These are phyloP conservation scores for Alcedo quadribrachys DNA, from an alignment of 2,797 vertebrate species.

Conservation along the genomic window DNA sequence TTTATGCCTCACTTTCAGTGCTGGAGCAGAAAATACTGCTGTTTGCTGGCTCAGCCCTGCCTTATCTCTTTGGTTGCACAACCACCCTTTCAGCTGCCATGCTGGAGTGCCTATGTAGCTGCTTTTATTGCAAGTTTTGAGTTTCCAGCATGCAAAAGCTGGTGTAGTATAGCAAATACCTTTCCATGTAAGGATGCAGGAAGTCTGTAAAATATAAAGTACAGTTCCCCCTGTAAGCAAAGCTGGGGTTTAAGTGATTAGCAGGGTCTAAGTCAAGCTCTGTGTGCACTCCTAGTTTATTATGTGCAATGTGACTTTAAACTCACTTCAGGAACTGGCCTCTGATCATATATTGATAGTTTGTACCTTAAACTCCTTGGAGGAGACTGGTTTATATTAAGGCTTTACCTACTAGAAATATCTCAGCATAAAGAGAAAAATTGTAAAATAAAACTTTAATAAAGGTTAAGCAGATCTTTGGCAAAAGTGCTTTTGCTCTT, in stretches of 20 bases:
- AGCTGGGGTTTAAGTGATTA: slow-evolving; percentile 37
- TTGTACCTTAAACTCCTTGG: background rate
- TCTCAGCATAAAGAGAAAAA: background rate
- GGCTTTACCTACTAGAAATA: background rate
- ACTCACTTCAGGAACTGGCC: background rate
- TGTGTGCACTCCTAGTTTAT: background rate
- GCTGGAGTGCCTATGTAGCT: background rate
- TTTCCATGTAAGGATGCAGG: slow-evolving; percentile 34
- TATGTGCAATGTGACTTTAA: background rate
- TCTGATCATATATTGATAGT: background rate
- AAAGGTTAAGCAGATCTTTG: background rate
- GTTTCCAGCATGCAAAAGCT: background rate
- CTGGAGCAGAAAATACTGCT: background rate
- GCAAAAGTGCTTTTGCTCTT: slow-evolving; percentile 17
- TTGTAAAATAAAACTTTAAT: background rate
- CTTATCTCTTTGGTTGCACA: slow-evolving; percentile 23
- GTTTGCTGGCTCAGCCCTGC: slow-evolving; percentile 10
- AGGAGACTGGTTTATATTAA: background rate
- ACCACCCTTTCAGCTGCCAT: background rate
- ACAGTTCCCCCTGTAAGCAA: background rate
- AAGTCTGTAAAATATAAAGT: slow-evolving; percentile 5
- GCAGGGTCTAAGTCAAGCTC: slow-evolving; percentile 18
- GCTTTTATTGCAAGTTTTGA: background rate
- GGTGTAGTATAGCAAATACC: background rate
- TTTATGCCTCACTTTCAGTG: background rate